A percentile compares a stretch with the other conserved stretches of the same genome.
phyloP scores from a whole-genome alignment of 2,797 vertebrate genomes.

The Antennarius maculatus region DNA sequence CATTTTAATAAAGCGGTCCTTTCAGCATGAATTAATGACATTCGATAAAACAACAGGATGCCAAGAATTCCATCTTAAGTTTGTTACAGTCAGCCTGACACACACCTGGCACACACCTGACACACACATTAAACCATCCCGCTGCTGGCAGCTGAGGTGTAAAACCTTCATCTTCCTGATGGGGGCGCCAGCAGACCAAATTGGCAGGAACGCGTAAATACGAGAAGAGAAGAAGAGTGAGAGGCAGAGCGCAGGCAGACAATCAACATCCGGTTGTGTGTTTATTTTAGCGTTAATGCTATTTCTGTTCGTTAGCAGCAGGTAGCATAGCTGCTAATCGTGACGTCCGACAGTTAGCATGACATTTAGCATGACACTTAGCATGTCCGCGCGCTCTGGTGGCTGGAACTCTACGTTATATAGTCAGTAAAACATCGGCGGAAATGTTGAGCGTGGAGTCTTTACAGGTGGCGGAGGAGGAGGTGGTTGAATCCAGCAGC shows the following conservation, averaged over 20 bases:
- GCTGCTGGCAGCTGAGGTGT: no score
- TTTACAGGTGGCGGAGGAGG: constrained; percentile 87
- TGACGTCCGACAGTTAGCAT: background rate
- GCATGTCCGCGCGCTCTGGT: no score
- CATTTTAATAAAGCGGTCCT: no score
- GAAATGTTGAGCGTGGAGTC: constrained; percentile 83
- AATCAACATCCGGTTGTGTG: background rate
- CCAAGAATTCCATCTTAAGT: no score
- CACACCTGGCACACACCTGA: no score
- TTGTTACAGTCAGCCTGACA: no score
- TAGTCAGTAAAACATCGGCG: background rate
- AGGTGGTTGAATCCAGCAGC: constrained; percentile 84
- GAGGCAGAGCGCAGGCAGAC: background rate
- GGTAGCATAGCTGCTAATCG: background rate
- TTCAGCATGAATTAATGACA: no score
- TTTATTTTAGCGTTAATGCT: background rate
- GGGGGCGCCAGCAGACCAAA: background rate
- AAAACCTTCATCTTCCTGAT: background rate
- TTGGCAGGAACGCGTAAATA: rapidly evolving
- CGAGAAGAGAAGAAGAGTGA: constrained; percentile 13
- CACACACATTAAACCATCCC: no score
- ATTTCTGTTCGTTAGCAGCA: background rate
- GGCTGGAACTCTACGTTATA: no score
- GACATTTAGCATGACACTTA: no score
- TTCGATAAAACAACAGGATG: no score